Percentiles rank a stretch among this genome's conserved stretches.
Evolutionary conservation across 1,140 invertebrate species (phyloP).

Genomic region (Watersipora subatra): DNA sequence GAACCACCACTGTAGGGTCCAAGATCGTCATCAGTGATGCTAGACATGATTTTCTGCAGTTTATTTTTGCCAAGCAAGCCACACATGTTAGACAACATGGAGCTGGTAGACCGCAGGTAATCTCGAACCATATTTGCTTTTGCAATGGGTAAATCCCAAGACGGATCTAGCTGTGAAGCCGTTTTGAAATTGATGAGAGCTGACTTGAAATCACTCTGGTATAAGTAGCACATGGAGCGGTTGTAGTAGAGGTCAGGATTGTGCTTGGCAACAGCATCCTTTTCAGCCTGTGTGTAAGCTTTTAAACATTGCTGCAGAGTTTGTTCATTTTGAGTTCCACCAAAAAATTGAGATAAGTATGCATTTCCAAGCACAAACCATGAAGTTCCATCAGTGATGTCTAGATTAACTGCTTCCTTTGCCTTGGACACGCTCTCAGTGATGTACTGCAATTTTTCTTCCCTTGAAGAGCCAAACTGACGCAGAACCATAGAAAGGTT

Average conservation of each 20-base stretch:
- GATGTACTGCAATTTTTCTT: slow-evolving; percentile 52
- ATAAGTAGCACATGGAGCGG: slow-evolving; percentile 51
- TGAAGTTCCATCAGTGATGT: slow-evolving; percentile 66
- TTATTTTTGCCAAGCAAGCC: slow-evolving; percentile 24
- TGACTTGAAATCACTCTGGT: slow-evolving; percentile 60
- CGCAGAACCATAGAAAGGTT: slow-evolving; percentile 71
- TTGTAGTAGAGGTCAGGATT: slow-evolving; percentile 74
- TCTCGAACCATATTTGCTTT: slow-evolving; percentile 51
- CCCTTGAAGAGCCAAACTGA: slow-evolving; percentile 48
- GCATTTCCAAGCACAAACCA: slow-evolving; percentile 74
- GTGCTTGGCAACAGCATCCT: slow-evolving; percentile 55
- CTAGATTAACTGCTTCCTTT: slow-evolving; percentile 66
- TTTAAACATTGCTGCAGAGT: slow-evolving; percentile 60
- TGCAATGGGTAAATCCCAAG: slow-evolving; percentile 52
- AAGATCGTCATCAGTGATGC: slow-evolving; percentile 31
- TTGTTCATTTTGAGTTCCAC: slow-evolving; percentile 56
- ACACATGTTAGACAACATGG: slow-evolving; percentile 48
- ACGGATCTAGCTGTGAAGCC: slow-evolving; percentile 55
- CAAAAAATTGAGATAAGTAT: slow-evolving; percentile 67
- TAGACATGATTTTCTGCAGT: slow-evolving; percentile 20
- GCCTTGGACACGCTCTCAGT: slow-evolving; percentile 61
- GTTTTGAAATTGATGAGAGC: slow-evolving; percentile 55
- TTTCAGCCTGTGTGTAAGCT: slow-evolving; percentile 66
- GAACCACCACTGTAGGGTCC: slow-evolving; percentile 50
- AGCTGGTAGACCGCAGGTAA: slow-evolving; percentile 53